Evolutionary conservation across 1,140 invertebrate species (phyloP), one percentile per base, ranked within the genome.

Genomic region (Diabrotica virgifera): DNA sequence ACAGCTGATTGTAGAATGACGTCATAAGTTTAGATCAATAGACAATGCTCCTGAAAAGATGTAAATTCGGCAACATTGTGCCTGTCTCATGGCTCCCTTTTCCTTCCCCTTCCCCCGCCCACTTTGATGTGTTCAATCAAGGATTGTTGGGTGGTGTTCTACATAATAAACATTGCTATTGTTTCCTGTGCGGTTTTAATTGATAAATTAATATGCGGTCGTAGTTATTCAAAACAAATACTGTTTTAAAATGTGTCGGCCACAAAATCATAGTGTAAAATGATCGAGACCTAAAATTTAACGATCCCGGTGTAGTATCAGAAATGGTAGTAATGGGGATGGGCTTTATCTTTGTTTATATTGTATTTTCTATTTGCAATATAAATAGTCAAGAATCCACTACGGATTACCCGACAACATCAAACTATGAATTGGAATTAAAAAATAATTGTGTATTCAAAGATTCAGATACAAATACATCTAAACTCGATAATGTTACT

Each of bases 271-370:
- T n/a, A 37, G 56, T 36, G 56, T 54, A 24, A 54, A 51, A 52
- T 51, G 40, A 54, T 36, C 14, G 11, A 36, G 13, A 14, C 35
- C 24, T 36, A 37, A 38, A 14, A 59, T 50, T 12, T 62, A 62
- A 62, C 60, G 60, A 62, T 62, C 60, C 60, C 54, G 46, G 36
- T 63, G 38, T 62, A 51, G 57, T 36, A 52, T 38, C 24, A 24
- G 24, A 2, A 4, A 24, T 24, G 24, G 24, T 24, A 24, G 55
- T 56, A 52, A 56, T 67, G 69, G 75, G 70, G 68, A 76, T 76
- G 75, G 75, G 72, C 72, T 69, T 75, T 76, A 72, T 65, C 68
- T 68, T 71, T 74, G 70, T 75, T 74, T 73, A 66, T 74, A 56
- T 72, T 64, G 67, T 71, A 59, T 59, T 67, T 63, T 67, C 69